phyloP scores from a whole-genome alignment of 2,888 invertebrate species.

The Eristalis pertinax region DNA sequence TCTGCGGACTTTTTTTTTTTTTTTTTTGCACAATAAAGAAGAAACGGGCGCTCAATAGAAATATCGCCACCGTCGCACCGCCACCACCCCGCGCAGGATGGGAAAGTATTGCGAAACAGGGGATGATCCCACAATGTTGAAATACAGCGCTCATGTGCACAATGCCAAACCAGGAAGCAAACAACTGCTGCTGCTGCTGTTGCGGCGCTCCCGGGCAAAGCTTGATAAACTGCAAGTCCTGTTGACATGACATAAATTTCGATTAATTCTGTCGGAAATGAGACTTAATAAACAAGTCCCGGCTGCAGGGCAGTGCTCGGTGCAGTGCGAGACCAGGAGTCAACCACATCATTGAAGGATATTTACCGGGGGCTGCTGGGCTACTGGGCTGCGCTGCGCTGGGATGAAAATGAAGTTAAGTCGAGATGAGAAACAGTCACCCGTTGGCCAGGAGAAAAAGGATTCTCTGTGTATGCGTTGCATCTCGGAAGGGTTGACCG shows the following conservation, averaged over 20 bases:
- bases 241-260: constrained; percentile 66
- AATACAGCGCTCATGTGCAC: not conserved
- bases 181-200: constrained; percentile 41
- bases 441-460: constrained; percentile 20
- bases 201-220: constrained; percentile 1
- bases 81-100: not conserved
- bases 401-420: constrained; percentile 57
- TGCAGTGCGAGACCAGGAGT: not conserved
- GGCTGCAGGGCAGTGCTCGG: not conserved
- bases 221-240: constrained; percentile 46
- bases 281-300: constrained; percentile 63
- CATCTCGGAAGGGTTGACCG: constrained; percentile 9
- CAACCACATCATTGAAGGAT: constrained; percentile 54
- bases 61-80: not conserved
- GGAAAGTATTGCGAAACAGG: not conserved
- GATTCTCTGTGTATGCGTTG: not conserved
- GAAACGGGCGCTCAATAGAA: not conserved
- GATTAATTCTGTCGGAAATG: constrained; percentile 46
- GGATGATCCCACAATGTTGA: constrained; percentile 11
- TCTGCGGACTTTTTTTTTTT: not conserved
- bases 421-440: constrained; percentile 38
- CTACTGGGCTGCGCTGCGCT: not conserved
- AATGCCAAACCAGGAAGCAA: constrained; percentile 33
- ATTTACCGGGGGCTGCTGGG: constrained; percentile 20
- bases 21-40: not conserved